These are phyloP conservation scores for Beroe ovata DNA, from an alignment of 37 sponge, comb jelly and placozoan genomes.

Conservation along the genomic window DNA sequence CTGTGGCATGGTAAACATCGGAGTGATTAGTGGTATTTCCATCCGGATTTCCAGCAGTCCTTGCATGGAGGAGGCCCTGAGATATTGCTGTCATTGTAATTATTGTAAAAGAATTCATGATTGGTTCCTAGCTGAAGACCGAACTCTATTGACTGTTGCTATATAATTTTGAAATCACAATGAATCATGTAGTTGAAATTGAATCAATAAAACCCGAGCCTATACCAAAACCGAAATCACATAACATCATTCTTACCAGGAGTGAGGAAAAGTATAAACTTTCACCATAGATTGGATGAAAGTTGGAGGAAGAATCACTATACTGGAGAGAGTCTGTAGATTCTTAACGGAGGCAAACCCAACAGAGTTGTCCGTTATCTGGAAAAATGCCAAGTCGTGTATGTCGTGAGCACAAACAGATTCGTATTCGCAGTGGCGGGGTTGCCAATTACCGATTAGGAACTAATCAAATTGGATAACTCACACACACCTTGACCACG, in stretches of 20 bases:
- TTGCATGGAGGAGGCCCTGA: constrained; percentile 51
- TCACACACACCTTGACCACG: neutral
- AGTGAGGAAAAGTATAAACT: constrained; percentile 14
- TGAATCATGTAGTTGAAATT: too few species aligned
- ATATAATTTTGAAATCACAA: too few species aligned
- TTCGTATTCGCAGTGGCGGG: too few species aligned
- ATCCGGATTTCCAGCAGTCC: constrained; percentile 20
- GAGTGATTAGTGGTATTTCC: constrained; percentile 28
- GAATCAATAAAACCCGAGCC: too few species aligned
- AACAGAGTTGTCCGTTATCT: constrained; percentile 31
- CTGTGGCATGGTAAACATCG: constrained; percentile 40
- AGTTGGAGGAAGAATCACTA: constrained; percentile 46
- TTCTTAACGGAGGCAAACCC: constrained; percentile 21
- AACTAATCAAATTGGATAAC: neutral
- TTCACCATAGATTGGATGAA: constrained; percentile 22
- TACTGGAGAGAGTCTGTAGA: neutral
- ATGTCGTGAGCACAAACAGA: neutral
- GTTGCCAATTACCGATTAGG: too few species aligned
- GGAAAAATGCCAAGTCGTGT: neutral
- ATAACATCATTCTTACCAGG: too few species aligned
- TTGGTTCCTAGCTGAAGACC: neutral
- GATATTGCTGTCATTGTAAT: neutral
- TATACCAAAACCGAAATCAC: too few species aligned
- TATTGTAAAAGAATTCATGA: neutral
- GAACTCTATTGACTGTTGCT: neutral